Evolutionary conservation across 2,113 vertebrate genomes (phyloP), one percentile per base, ranked within the genome.

Genomic region (Cynocephalus volans): DNA sequence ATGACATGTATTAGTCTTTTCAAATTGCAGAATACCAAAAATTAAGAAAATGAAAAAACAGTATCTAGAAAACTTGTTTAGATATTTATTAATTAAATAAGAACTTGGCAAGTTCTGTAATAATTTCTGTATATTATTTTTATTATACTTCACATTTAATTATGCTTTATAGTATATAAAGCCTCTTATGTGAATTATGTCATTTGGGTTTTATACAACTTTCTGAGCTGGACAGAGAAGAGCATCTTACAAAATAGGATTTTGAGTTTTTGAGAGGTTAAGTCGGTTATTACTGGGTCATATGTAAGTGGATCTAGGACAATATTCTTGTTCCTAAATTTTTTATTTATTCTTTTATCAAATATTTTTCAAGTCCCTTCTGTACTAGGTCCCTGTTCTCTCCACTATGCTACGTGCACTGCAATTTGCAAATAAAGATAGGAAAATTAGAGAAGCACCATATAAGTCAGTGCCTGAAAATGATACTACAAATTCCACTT

Each of bases 11-110:
- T 81, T 83, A 17, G 3, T 97, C 13, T 93, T 76, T n/a, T 72
- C 26, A 96, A 94, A 82, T 69, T 31, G 26, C 1, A 80, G 41
- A 75, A 80, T 58, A 69, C 4, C 17, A 84, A 87, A 96, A 77
- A 21, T 52, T 64, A 12, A 9, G 19, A 23, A 76, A 92, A 45
- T 79, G 28, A 77, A 36, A 86, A 87, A 70, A n/a, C 7, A 6
- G 28, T 52, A 62, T 54, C 1, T 89, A 91, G 3, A 8, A 21
- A 4, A 73, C 26, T 11, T 72, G 36, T 70, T 92, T 97, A 80
- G 58, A 19, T 79, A 41, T 45, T 89, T 89, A 33, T 77, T 95
- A 36, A 33, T 77, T 95, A 36, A 88, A n/a, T 91, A 62, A 67
- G 17, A 88, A 77, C 2, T 93, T 91, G 24, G 50, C 64, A 26